phyloP scores from a whole-genome alignment of 2,113 vertebrate species.

The Alaudala cheleensis region DNA sequence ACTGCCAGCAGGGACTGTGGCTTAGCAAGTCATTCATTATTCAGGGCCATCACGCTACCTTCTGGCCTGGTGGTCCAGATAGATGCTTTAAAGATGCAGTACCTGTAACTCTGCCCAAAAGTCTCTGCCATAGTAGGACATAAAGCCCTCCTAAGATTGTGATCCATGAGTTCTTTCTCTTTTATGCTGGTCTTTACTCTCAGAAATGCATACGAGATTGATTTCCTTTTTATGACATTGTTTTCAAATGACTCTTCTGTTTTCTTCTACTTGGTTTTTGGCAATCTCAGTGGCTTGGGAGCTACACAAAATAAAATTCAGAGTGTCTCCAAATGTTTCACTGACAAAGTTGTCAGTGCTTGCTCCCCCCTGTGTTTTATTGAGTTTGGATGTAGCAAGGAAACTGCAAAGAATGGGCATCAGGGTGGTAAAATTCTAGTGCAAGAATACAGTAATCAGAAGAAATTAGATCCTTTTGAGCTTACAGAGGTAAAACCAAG shows the following conservation, averaged over 20 bases:
- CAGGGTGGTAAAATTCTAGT: neutral
- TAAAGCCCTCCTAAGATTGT: neutral
- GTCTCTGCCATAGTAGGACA: neutral
- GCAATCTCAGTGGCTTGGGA: slow-evolving; percentile 37
- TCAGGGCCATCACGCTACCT: neutral
- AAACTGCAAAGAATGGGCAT: neutral
- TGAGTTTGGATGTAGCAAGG: neutral
- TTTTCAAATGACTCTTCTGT: slow-evolving; percentile 58
- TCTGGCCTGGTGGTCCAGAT: neutral
- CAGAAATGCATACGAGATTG: slow-evolving; percentile 45
- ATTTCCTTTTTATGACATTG: slow-evolving; percentile 47
- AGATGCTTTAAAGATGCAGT: neutral
- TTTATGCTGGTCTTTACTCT: slow-evolving; percentile 11
- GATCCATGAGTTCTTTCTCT: neutral
- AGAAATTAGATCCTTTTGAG: neutral
- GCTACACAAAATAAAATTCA: slow-evolving; percentile 21
- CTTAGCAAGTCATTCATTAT: slow-evolving; percentile 11
- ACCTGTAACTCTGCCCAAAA: neutral
- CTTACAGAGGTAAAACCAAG: neutral
- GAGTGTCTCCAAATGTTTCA: slow-evolving; percentile 34
- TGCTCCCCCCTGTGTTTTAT: neutral
- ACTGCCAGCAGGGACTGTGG: neutral
- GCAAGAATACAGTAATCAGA: neutral
- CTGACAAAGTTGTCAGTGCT: neutral
- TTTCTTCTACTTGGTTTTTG: slow-evolving; percentile 45